Evolutionary conservation across 2,797 vertebrate species (phyloP).

Genomic region (Myotis pilosus): DNA sequence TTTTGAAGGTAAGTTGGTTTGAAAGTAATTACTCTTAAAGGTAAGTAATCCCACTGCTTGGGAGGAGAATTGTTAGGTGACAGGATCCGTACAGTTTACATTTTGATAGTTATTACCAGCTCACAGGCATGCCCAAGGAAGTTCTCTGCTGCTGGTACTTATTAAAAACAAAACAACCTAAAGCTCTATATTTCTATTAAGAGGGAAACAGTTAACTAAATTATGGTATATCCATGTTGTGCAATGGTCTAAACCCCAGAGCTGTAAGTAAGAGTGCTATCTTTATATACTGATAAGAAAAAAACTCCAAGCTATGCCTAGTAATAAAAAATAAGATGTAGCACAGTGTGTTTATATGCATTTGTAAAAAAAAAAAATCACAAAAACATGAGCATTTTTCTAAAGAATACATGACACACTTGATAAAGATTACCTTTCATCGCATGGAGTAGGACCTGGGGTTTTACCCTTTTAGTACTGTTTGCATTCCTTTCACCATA

Average conservation of each 20-base stretch:
- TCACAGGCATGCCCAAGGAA: not conserved
- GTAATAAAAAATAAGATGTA: not conserved
- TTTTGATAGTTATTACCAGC: not conserved
- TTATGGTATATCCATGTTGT: not conserved
- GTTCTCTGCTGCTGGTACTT: not conserved
- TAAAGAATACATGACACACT: not conserved
- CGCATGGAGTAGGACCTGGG: not conserved
- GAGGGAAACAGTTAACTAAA: slow-evolving; percentile 11
- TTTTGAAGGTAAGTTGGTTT: not conserved
- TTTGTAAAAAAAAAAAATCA: too few species aligned
- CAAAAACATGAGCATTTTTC: not conserved
- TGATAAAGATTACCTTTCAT: not conserved
- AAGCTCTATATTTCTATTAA: not conserved
- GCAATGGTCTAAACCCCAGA: not conserved
- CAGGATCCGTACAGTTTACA: not conserved
- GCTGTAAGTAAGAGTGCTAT: not conserved
- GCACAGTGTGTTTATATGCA: not conserved
- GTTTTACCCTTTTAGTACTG: not conserved
- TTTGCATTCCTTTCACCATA: not conserved
- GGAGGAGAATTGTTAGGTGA: not conserved
- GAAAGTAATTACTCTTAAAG: not conserved
- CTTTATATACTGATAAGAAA: not conserved
- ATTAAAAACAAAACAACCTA: not conserved
- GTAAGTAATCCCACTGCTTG: not conserved
- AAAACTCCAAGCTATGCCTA: not conserved